Evolutionary conservation across 2,113 vertebrate genomes (phyloP).

Genomic region (Campylorhamphus procurvoides): DNA sequence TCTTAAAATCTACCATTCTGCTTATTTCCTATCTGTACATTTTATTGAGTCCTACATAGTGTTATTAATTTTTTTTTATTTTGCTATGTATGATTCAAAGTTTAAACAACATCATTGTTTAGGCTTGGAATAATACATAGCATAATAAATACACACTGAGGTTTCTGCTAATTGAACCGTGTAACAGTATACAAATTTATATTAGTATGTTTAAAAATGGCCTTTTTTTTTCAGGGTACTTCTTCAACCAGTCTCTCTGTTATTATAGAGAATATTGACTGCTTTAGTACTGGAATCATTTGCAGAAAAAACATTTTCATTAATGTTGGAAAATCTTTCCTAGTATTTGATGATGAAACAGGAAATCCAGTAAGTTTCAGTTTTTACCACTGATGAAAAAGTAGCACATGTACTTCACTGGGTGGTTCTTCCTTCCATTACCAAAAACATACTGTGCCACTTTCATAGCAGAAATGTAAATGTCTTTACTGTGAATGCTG

Average conservation of each 20-base stretch:
- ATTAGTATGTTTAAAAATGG: neutral
- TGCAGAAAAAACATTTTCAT: conserved; percentile 90
- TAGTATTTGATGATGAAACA: conserved; percentile 87
- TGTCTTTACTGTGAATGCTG: neutral
- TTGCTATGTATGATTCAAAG: no score
- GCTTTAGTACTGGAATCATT: conserved; percentile 86
- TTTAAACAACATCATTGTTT: neutral
- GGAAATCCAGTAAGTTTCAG: conserved; percentile 85
- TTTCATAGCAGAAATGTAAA: neutral
- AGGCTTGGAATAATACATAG: neutral
- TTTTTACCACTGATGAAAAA: neutral
- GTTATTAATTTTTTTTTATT: neutral
- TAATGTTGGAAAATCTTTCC: conserved; percentile 80
- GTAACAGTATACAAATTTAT: neutral
- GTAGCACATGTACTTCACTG: neutral
- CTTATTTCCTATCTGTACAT: neutral
- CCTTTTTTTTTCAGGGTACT: conserved; percentile 73
- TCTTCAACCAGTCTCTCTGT: conserved; percentile 82
- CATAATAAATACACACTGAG: neutral
- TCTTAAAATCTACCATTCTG: neutral
- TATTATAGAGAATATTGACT: conserved; percentile 87
- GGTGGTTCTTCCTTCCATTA: neutral
- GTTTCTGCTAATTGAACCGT: neutral
- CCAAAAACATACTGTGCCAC: neutral
- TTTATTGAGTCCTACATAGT: neutral